A percentile compares a stretch with the other conserved stretches of the same genome.
These are phyloP conservation scores for Lutjanus argentimaculatus DNA, from an alignment of 2,797 vertebrate genomes.

Conservation along the genomic window DNA sequence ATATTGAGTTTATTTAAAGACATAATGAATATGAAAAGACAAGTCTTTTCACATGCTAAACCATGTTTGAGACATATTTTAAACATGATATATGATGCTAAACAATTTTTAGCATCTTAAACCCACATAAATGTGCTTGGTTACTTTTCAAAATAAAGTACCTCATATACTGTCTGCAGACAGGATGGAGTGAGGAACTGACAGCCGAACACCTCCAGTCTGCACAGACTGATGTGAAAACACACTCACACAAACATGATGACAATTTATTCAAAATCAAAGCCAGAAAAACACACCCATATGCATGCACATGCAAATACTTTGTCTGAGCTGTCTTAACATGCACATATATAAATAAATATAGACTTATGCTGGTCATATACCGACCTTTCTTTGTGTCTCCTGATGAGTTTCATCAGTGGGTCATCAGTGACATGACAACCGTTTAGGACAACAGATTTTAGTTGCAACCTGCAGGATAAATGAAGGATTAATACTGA, in stretches of 20 bases:
- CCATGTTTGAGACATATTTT: neutral
- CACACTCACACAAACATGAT: neutral
- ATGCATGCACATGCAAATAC: neutral
- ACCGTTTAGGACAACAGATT: constrained; percentile 70
- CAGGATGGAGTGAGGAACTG: constrained; percentile 71
- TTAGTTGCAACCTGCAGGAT: constrained; percentile 60
- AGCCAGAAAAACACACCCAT: neutral
- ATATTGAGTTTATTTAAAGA: neutral
- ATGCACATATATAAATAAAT: neutral
- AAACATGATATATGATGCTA: neutral
- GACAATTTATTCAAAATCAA: neutral
- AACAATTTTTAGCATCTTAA: neutral
- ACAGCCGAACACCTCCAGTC: constrained; percentile 83
- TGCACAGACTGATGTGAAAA: constrained; percentile 66
- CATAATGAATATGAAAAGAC: too few relatives aligned
- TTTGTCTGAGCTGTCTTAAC: neutral
- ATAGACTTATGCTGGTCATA: neutral
- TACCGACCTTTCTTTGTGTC: constrained; percentile 68
- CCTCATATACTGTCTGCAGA: constrained; percentile 66
- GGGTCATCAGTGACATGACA: constrained; percentile 74
- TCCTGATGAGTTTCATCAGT: constrained; percentile 69
- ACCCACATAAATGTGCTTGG: neutral
- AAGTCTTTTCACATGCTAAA: neutral
- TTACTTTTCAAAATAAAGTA: constrained; percentile 43
- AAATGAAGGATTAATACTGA: neutral